A percentile compares a stretch with the other conserved stretches of the same genome.
phyloP scores from a whole-genome alignment of 2,888 invertebrate species.

The Baronia brevicornis region DNA sequence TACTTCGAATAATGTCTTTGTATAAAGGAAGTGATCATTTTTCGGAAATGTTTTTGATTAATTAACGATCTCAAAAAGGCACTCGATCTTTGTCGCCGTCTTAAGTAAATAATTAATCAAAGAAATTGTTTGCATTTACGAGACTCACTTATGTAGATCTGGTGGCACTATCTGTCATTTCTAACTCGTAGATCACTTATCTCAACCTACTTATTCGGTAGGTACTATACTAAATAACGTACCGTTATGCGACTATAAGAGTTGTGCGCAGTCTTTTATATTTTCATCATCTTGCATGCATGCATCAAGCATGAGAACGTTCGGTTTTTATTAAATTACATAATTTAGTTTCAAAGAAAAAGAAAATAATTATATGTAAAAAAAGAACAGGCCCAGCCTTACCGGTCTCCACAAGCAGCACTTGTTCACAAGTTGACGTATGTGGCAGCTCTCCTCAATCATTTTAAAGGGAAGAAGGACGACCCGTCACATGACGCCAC shows the following conservation, averaged over 20 bases:
- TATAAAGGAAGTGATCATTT: too few species aligned
- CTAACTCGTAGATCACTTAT: conserved; percentile 23
- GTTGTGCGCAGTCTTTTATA: conserved; percentile 1
- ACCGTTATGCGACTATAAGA: conserved; percentile 7
- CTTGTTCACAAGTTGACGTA: too few species aligned
- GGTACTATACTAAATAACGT: too few species aligned
- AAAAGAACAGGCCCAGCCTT: too few species aligned
- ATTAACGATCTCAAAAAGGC: conserved; percentile 16
- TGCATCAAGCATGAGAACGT: neutral
- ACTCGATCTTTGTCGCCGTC: conserved; percentile 45
- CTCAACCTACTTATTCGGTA: conserved; percentile 18
- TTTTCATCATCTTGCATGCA: neutral
- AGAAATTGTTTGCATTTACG: conserved; percentile 39
- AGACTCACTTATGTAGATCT: conserved; percentile 21
- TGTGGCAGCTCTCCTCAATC: too few species aligned
- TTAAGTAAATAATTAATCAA: conserved; percentile 46
- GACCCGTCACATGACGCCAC: too few species aligned
- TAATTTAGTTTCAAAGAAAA: too few species aligned
- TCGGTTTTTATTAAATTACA: too few species aligned
- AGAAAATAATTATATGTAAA: too few species aligned
- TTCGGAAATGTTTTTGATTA: conserved; percentile 11
- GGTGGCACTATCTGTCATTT: conserved; percentile 23
- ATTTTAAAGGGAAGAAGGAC: too few species aligned
- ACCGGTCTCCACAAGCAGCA: too few species aligned
- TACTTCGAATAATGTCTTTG: too few species aligned